Conservation (phyloP, 2,113 vertebrate genomes). For the Rhipidura dahli region DNA sequence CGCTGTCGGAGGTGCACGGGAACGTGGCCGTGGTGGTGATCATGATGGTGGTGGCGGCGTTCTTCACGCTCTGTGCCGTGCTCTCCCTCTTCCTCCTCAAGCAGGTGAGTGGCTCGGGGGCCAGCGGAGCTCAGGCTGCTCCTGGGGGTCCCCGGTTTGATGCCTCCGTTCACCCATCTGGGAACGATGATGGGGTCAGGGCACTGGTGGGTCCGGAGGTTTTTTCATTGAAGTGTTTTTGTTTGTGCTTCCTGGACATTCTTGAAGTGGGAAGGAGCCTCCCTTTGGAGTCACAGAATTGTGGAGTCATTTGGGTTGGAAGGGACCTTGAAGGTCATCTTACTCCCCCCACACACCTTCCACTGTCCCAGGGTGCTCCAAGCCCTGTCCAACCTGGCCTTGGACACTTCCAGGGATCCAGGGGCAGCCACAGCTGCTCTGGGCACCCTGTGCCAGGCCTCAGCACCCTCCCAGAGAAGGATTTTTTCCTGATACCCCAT, state of each 20-base stretch:
- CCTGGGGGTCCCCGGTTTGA: not conserved
- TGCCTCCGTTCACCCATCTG: fast-evolving
- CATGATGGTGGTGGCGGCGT: slow-evolving; percentile 94
- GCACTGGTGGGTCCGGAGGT: not conserved
- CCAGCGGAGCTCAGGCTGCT: not conserved
- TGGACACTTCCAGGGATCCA: not conserved
- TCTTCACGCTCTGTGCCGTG: slow-evolving; percentile 86
- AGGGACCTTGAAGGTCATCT: not conserved
- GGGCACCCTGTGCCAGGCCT: not conserved
- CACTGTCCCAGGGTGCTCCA: fast-evolving
- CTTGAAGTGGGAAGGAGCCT: not conserved
- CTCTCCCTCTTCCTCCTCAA: slow-evolving; percentile 88
- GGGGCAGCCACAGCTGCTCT: not conserved
- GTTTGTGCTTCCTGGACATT: not conserved
- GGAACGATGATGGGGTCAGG: fast-evolving
- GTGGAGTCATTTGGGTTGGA: not conserved
- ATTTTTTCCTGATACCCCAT: not conserved
- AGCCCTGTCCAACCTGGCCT: not conserved
- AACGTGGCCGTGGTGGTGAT: slow-evolving; percentile 79
- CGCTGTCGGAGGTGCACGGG: slow-evolving; percentile 39
- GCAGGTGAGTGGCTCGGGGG: slow-evolving; percentile 75
- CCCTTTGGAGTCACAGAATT: not conserved
- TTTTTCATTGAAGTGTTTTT: not conserved
- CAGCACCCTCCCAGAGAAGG: fast-evolving
- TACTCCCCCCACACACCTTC: not conserved